Evolutionary conservation across 1,140 invertebrate species (phyloP).

Genomic region (Parapsyche elsis): DNA sequence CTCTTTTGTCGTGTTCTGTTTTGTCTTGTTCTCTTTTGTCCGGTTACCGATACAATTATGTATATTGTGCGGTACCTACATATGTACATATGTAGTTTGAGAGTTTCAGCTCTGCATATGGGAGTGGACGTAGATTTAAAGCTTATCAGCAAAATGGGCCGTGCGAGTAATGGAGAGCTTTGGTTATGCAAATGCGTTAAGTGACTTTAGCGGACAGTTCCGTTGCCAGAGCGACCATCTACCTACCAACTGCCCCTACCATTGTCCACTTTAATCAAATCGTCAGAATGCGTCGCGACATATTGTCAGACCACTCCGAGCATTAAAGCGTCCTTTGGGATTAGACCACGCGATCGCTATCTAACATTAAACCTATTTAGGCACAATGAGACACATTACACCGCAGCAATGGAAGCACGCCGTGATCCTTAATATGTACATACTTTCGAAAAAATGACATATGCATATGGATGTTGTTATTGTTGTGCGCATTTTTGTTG

Average conservation of each 20-base stretch:
- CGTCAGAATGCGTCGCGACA: conserved; percentile 38
- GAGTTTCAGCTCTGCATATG: background rate
- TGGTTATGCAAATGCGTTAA: conserved; percentile 40
- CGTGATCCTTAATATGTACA: background rate
- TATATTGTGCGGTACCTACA: no score
- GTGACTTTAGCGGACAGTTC: conserved; percentile 23
- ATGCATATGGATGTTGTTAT: background rate
- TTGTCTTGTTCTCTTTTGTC: no score
- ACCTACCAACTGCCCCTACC: background rate
- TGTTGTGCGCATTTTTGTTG: background rate
- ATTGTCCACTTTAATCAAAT: conserved; percentile 54
- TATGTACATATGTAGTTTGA: background rate
- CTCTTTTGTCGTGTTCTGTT: no score
- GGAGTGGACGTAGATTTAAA: conserved; percentile 33
- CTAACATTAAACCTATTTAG: background rate
- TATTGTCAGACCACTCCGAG: conserved; percentile 39
- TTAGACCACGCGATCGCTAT: conserved; percentile 36
- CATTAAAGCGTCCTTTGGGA: conserved; percentile 40
- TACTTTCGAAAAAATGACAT: background rate
- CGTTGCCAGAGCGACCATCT: background rate
- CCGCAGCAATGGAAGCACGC: background rate
- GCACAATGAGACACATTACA: background rate
- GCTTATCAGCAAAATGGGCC: conserved; percentile 39
- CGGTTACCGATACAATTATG: no score
- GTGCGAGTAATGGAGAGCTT: conserved; percentile 38